Evolutionary conservation across 2,113 vertebrate species (phyloP).

Genomic region (Phocoena phocoena): DNA sequence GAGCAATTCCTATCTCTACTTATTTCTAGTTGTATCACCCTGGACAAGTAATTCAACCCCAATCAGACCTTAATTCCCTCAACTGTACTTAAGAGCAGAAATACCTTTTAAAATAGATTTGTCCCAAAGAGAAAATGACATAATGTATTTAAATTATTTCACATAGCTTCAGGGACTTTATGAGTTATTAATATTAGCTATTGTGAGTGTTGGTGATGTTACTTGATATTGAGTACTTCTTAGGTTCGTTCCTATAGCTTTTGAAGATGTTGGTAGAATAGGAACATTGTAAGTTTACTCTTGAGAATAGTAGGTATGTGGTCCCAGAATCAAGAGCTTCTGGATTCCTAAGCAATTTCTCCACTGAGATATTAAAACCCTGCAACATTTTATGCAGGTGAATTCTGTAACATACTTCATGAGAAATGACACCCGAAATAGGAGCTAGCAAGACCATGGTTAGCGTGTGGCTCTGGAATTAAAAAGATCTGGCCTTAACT

Average conservation of each 20-base stretch:
- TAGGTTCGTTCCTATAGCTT: neutral
- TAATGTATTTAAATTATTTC: neutral
- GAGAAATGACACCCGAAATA: neutral
- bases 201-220: neutral
- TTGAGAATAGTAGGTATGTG: neutral
- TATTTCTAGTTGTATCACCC: neutral
- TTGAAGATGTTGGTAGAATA: neutral
- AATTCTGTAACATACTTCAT: neutral
- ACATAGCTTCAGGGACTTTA: neutral
- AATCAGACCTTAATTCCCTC: neutral
- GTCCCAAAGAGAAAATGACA: neutral
- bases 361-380: neutral
- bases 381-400: neutral
- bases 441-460: neutral
- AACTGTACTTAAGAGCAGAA: neutral
- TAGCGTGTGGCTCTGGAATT: neutral
- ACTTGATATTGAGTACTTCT: neutral
- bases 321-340: neutral
- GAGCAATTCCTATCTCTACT: neutral
- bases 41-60: neutral
- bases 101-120: neutral
- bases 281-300: neutral
- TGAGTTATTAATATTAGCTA: neutral
- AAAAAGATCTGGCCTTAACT: neutral
- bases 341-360: neutral